Conservation (phyloP, 2,797 vertebrate species). For the Tympanoctomys barrerae region DNA sequence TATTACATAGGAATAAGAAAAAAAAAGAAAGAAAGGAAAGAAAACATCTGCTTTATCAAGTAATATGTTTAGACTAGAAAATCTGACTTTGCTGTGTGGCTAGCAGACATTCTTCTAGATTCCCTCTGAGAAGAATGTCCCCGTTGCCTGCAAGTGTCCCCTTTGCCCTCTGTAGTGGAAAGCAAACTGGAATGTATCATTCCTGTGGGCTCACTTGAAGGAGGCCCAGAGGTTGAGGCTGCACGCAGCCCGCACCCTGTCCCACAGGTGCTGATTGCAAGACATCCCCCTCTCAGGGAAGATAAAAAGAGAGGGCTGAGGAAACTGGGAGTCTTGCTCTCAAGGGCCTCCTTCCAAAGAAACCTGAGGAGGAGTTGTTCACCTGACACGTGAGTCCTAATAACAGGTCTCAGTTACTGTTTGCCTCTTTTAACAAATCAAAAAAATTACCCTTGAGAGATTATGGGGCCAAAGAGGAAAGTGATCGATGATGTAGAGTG, state of each 20-base stretch:
- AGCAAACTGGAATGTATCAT: neutral
- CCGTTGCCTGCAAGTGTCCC: neutral
- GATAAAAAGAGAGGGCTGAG: neutral
- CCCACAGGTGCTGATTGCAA: neutral
- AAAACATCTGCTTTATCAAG: slow-evolving; percentile 2
- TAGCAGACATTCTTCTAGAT: neutral
- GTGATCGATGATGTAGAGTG: no score
- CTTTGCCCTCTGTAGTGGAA: neutral
- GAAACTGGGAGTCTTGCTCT: neutral
- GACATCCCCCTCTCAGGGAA: neutral
- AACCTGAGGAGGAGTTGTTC: neutral
- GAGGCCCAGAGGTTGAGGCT: neutral
- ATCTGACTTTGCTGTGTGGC: neutral
- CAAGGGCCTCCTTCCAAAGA: neutral
- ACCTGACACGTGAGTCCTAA: neutral
- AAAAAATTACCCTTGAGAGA: neutral
- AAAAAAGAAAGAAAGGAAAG: neutral
- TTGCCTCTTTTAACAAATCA: neutral
- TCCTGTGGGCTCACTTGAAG: neutral
- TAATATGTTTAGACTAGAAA: neutral
- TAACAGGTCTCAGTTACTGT: neutral
- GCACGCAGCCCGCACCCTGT: neutral
- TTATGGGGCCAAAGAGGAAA: no score
- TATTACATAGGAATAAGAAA: neutral
- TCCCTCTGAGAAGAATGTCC: neutral